Base-by-base conservation (phyloP, 2,888 invertebrate genomes). In the Gisinianus flammeolus region DNA sequence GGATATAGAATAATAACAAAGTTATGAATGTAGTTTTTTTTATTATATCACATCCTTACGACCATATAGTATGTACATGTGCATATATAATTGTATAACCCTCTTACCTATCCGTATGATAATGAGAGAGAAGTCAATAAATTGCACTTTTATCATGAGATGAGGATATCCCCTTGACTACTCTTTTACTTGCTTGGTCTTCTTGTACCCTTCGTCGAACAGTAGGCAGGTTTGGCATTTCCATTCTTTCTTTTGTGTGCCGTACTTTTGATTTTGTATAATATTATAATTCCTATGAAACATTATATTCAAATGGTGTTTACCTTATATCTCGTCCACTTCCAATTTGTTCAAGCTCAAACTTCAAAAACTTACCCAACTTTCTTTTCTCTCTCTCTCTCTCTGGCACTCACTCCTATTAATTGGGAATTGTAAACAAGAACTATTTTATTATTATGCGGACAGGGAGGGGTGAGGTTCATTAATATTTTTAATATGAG, bases 401-500 rank as follows among this genome's bases (percentile, higher is more conserved):
- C 56, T 58, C 62, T n/a, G n/a, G 4, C 62, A 10, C 6, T 62
- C 19, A 19, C n/a, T n/a, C 22, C n/a, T 62, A 26, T 26, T 62
- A 26, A 26, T 26, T 62, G 62, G 24, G 26, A 62, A 22, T 62
- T 62, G 26, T 62, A 62, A 62, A 62, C 62, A 62, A 24, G 26
- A 62, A 26, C 62, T 62, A 22, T 26, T 28, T 62, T 12, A 35
- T 35, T 8, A 70, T 16, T 52, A 28, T 54, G 30, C 44, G 54
- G 52, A 70, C 52, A 44, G 62, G 62, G 54, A 54, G 35, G 77
- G 77, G 77, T 77, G 77, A 72, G 77, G 77, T 66, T 77, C 77
- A 73, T 72, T 77, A 77, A 44, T 44, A 19, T 19, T 16, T 44
- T 26, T 62, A 3, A 68, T 74, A 78, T 78, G 68, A 69, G 74